These are phyloP conservation scores for Datnioides undecimradiatus DNA, from an alignment of 2,113 vertebrate species.

Conservation along the genomic window DNA sequence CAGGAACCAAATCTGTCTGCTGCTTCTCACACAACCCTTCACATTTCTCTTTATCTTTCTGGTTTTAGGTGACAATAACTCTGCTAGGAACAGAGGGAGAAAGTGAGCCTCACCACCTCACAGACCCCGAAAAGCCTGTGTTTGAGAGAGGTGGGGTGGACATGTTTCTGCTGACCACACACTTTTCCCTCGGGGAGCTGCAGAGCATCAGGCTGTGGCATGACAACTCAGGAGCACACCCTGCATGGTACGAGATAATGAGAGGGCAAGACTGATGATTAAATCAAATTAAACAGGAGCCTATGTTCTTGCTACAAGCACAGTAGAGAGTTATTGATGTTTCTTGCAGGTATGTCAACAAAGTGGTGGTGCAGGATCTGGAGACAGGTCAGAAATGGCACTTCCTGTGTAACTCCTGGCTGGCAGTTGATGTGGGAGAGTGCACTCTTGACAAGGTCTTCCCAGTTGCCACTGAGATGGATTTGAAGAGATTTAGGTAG, in stretches of 20 bases:
- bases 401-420: slow-evolving; percentile 96
- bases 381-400: slow-evolving; percentile 90
- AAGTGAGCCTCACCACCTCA: slow-evolving; percentile 93
- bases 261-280: not conserved
- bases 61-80: slow-evolving; percentile 89
- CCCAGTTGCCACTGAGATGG: slow-evolving; percentile 90
- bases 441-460: slow-evolving; percentile 92
- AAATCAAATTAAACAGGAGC: not conserved
- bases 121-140: slow-evolving; percentile 84
- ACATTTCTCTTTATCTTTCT: not conserved
- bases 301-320: not conserved
- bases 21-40: not conserved
- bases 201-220: slow-evolving; percentile 93
- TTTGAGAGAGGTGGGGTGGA: slow-evolving; percentile 93
- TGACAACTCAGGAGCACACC: slow-evolving; percentile 91
- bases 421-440: slow-evolving; percentile 91
- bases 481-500: slow-evolving; percentile 94
- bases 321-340: not conserved
- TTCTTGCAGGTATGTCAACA: slow-evolving; percentile 90
- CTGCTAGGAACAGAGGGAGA: slow-evolving; percentile 90
- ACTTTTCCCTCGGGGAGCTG: slow-evolving; percentile 93
- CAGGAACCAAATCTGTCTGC: not conserved
- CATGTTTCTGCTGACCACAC: slow-evolving; percentile 91
- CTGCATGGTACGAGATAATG: slow-evolving; percentile 88
- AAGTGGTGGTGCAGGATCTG: slow-evolving; percentile 90